phyloP scores from a whole-genome alignment of 2,113 vertebrate species.

The Corythornis vintsioides region DNA sequence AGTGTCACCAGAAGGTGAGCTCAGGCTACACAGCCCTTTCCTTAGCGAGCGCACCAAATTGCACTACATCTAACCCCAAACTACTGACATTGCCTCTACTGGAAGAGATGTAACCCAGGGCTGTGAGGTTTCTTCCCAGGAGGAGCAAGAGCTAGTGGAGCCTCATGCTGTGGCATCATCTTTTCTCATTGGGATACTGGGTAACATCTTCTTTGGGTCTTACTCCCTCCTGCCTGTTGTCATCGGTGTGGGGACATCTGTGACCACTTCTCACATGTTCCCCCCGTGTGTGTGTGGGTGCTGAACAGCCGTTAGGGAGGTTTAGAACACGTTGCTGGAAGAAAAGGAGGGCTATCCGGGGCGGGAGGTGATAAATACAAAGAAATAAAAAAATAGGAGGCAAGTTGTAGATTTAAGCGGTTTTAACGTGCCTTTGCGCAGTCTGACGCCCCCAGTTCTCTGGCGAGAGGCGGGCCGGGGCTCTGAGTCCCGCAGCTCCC shows the following conservation, averaged over 20 bases:
- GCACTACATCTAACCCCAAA: background rate
- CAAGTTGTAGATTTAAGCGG: background rate
- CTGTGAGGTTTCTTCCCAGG: background rate
- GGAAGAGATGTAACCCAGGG: fast-evolving
- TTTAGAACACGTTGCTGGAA: background rate
- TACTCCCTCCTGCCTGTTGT: background rate
- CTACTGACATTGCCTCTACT: fast-evolving
- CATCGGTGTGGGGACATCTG: fast-evolving
- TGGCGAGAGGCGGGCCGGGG: background rate
- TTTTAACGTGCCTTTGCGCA: background rate
- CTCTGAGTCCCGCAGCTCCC: background rate
- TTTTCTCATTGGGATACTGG: background rate
- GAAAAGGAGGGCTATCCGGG: fast-evolving
- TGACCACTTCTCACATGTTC: fast-evolving
- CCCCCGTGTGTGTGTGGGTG: fast-evolving
- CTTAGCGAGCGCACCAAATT: background rate
- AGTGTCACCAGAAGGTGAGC: background rate
- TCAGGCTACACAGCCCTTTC: background rate
- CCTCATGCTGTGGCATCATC: fast-evolving
- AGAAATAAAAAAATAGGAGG: too few relatives aligned
- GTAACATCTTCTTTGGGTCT: background rate
- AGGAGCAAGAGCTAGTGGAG: background rate
- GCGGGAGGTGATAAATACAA: too few relatives aligned
- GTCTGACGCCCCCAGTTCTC: background rate
- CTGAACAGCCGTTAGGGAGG: background rate